Percentiles rank a stretch among this genome's conserved stretches.
Conservation (phyloP, 1,140 invertebrate species). For the Holcopasites calliopsidis region DNA sequence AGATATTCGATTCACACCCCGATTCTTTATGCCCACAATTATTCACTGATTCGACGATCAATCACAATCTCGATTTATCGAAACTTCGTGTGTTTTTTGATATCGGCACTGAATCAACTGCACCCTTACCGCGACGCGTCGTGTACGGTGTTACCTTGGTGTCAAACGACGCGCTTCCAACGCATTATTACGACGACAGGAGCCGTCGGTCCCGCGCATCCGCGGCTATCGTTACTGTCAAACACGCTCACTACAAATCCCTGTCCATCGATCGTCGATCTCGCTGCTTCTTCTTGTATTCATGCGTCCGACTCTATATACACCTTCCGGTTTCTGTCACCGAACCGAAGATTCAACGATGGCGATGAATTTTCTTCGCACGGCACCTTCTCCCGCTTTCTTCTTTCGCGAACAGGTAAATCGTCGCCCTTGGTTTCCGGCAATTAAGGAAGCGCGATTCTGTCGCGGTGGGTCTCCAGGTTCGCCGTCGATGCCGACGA, state of each 20-base stretch:
- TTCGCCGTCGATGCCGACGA: constrained; percentile 3
- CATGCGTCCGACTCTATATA: neutral
- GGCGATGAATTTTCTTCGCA: neutral
- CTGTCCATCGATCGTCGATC: constrained; percentile 31
- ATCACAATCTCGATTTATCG: constrained; percentile 30
- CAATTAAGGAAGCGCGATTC: too few relatives aligned
- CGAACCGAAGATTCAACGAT: neutral
- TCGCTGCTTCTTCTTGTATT: neutral
- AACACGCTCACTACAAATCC: constrained; percentile 7
- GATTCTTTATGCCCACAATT: constrained; percentile 38
- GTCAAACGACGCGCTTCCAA: constrained; percentile 22
- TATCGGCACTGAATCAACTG: constrained; percentile 43
- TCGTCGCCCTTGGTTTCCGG: neutral
- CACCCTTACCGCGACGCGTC: constrained; percentile 22
- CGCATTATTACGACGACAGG: constrained; percentile 33
- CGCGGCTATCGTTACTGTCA: constrained; percentile 17
- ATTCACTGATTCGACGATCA: constrained; percentile 40
- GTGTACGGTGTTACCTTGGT: constrained; percentile 4
- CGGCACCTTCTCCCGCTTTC: too few relatives aligned
- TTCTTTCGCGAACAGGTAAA: too few relatives aligned
- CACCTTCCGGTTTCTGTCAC: neutral
- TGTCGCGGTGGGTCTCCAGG: neutral
- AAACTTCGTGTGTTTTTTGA: constrained; percentile 30
- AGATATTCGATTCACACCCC: constrained; percentile 34
- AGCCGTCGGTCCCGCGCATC: constrained; percentile 28